Conservation (phyloP, 2,113 vertebrate genomes). For the Hassar affinis region DNA sequence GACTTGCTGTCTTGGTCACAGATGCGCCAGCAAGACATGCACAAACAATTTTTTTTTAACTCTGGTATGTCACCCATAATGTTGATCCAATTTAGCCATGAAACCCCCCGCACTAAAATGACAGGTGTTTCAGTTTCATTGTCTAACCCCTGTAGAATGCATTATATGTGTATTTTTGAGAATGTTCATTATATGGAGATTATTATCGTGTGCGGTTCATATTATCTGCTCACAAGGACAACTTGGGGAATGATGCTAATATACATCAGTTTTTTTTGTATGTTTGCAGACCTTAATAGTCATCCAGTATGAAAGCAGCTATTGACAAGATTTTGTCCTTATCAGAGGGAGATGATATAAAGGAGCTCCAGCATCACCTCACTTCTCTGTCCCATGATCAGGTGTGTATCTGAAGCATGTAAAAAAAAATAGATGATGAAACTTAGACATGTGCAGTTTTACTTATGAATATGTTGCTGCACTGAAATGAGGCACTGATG, state of each 20-base stretch:
- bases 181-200: background rate
- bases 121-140: background rate
- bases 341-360: conserved; percentile 57
- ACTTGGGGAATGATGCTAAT: background rate
- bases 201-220: background rate
- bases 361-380: conserved; percentile 69
- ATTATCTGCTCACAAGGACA: background rate
- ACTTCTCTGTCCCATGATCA: conserved; percentile 61
- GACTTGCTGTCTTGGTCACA: no score
- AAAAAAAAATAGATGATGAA: background rate
- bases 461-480: background rate
- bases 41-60: no score
- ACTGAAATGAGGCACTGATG: background rate
- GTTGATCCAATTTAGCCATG: no score
- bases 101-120: no score
- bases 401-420: conserved; percentile 54
- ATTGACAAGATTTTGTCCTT: conserved; percentile 66
- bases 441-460: background rate
- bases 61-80: no score
- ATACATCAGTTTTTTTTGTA: background rate
- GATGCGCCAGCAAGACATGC: no score
- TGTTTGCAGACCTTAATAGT: conserved; percentile 4
- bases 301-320: conserved; percentile 57
- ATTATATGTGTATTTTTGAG: background rate
- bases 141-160: background rate